Evolutionary conservation across 2,888 invertebrate species (phyloP).

Genomic region (Anoncus sp.): DNA sequence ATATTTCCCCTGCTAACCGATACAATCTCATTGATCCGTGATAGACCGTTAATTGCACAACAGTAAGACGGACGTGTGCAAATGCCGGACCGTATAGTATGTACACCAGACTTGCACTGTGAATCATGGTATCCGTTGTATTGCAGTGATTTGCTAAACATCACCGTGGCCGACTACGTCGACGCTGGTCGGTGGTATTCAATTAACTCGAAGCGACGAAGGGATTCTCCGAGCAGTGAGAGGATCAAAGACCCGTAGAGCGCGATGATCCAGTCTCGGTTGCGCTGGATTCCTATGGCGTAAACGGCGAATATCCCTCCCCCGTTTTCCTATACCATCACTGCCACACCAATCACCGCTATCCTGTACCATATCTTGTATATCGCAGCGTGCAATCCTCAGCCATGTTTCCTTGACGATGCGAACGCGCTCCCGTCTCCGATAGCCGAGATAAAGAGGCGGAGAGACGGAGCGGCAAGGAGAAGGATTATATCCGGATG

Average conservation of each 20-base stretch:
- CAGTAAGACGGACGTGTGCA: constrained; percentile 27
- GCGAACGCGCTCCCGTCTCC: constrained; percentile 27
- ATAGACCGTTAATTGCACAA: constrained; percentile 37
- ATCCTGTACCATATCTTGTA: constrained; percentile 20
- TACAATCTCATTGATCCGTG: constrained; percentile 38
- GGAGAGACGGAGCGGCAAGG: constrained; percentile 39
- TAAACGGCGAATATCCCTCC: constrained; percentile 26
- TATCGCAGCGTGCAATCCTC: constrained; percentile 23
- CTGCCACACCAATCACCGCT: constrained; percentile 8
- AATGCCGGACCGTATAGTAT: constrained; percentile 4
- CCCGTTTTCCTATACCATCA: constrained; percentile 37
- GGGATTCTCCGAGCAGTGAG: constrained; percentile 62
- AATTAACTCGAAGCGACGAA: constrained; percentile 68
- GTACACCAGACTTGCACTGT: constrained; percentile 10
- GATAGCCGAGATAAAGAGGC: constrained; percentile 47
- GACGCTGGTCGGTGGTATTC: constrained; percentile 61
- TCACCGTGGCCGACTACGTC: constrained; percentile 21
- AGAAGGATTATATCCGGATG: constrained; percentile 63
- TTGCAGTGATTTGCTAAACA: constrained; percentile 47
- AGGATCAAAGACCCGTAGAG: constrained; percentile 68
- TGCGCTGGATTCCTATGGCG: constrained; percentile 51
- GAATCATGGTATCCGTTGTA: constrained; percentile 40
- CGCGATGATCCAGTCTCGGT: constrained; percentile 63
- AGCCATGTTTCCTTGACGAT: constrained; percentile 16
- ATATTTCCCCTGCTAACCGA: constrained; percentile 20